Percentiles rank a stretch among this genome's conserved stretches.
phyloP scores from a whole-genome alignment of 2,797 vertebrate species.

The Spinus olivaceus region DNA sequence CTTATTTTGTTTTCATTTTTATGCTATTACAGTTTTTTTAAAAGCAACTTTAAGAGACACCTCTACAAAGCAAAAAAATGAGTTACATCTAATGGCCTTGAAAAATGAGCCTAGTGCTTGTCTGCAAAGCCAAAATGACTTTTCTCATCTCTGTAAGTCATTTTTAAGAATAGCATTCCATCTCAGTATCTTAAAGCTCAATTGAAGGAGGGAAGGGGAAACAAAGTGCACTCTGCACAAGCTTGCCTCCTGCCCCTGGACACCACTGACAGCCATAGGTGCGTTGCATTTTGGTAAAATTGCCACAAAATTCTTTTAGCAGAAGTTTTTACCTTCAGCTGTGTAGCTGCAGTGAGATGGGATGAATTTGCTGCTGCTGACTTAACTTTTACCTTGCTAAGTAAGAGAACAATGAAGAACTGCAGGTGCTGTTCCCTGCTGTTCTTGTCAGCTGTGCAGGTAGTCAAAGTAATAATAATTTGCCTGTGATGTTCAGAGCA shows the following conservation, averaged over 20 bases:
- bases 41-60: background rate
- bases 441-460: background rate
- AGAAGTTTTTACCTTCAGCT: background rate
- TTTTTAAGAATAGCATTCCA: background rate
- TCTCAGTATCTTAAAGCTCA: background rate
- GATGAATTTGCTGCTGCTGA: background rate
- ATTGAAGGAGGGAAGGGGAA: background rate
- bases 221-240: background rate
- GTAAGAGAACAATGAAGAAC: background rate
- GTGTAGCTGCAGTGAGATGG: background rate
- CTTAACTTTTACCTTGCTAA: background rate
- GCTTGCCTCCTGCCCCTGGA: background rate
- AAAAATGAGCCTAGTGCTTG: background rate
- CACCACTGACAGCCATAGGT: background rate
- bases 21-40: background rate
- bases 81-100: background rate
- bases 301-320: background rate
- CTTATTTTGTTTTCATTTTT: background rate
- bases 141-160: background rate
- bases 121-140: background rate
- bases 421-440: background rate
- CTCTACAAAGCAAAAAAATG: background rate
- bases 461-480: background rate
- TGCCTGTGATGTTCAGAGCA: background rate
- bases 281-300: background rate